A percentile compares a stretch with the other conserved stretches of the same genome.
These are phyloP conservation scores for Dryadula phaetusa DNA, from an alignment of 2,888 invertebrate genomes.

Conservation along the genomic window DNA sequence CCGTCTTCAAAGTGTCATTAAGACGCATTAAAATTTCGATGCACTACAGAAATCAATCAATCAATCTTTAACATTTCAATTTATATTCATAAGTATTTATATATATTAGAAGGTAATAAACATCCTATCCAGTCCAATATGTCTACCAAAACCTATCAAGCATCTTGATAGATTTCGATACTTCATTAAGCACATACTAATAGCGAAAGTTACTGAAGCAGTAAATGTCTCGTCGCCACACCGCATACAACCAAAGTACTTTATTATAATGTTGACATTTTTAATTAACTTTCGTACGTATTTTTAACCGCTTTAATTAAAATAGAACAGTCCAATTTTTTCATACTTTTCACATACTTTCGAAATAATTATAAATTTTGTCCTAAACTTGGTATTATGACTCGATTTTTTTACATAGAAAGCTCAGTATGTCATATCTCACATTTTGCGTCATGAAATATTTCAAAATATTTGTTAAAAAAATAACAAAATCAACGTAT, in stretches of 20 bases:
- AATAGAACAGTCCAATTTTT: background rate
- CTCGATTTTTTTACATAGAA: background rate
- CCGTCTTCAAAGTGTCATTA: too few species aligned
- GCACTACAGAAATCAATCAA: too few species aligned
- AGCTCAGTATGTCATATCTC: too few species aligned
- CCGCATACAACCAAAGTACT: slow-evolving; percentile 30
- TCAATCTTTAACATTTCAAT: background rate
- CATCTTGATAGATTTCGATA: slow-evolving; percentile 45
- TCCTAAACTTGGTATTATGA: too few species aligned
- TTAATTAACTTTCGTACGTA: slow-evolving; percentile 22
- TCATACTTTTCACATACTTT: background rate
- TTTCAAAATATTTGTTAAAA: background rate
- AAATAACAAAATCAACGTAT: background rate
- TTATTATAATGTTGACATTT: slow-evolving; percentile 33
- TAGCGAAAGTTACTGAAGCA: slow-evolving; percentile 41
- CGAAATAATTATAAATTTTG: background rate
- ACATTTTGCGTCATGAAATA: too few species aligned
- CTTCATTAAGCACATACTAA: slow-evolving; percentile 41
- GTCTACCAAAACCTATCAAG: slow-evolving; percentile 42
- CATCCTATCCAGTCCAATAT: slow-evolving; percentile 35
- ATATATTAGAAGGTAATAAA: slow-evolving; percentile 21
- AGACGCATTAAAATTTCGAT: too few species aligned
- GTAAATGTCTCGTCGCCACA: slow-evolving; percentile 39
- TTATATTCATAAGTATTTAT: background rate
- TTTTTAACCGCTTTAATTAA: slow-evolving; percentile 2